Percentiles rank a stretch among this genome's conserved stretches.
Conservation (phyloP, 2,888 invertebrate genomes). For the Bursaphelenchus okinawaensis region DNA sequence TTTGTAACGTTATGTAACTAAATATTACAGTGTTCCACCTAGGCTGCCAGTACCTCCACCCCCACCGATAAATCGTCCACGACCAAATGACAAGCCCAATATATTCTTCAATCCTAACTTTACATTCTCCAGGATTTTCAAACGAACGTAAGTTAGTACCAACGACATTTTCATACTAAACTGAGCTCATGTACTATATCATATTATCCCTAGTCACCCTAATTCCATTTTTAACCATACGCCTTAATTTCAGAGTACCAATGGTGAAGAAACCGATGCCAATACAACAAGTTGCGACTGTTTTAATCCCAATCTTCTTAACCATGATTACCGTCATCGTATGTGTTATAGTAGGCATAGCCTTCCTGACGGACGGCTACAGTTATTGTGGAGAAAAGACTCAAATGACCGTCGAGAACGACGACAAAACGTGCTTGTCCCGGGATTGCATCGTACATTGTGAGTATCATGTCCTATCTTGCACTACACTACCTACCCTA, state of each 20-base stretch:
- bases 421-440: conserved; percentile 15
- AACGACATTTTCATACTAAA: too few relatives aligned
- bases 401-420: background rate
- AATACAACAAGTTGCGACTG: conserved; percentile 18
- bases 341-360: conserved; percentile 34
- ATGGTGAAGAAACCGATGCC: background rate
- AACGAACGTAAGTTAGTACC: background rate
- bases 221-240: too few relatives aligned
- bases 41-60: background rate
- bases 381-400: background rate
- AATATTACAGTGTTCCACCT: background rate
- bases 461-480: background rate
- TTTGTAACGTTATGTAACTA: too few relatives aligned
- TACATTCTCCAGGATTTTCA: background rate
- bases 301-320: conserved; percentile 40
- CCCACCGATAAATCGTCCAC: background rate
- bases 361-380: conserved; percentile 42
- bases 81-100: background rate
- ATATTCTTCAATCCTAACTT: background rate
- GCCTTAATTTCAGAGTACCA: background rate
- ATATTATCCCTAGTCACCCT: background rate
- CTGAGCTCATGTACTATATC: too few relatives aligned
- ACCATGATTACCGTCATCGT: conserved; percentile 35
- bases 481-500: too few relatives aligned
- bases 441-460: conserved; percentile 32